Evolutionary conservation across 1,140 invertebrate species (phyloP).

Genomic region (Zaprionus kolodkinae): DNA sequence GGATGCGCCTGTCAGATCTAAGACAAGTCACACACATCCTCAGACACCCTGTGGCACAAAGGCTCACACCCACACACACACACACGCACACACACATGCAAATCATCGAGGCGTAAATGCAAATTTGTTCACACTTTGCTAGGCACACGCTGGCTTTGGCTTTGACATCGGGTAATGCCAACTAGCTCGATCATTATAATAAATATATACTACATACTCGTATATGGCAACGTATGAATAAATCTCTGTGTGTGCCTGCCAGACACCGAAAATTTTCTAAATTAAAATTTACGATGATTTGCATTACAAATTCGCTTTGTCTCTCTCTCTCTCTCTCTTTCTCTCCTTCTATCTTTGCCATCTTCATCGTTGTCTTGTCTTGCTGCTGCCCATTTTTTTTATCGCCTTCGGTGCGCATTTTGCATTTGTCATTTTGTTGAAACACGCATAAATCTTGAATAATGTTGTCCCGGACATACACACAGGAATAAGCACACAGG

Average conservation of each 20-base stretch:
- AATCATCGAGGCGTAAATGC: constrained; percentile 68
- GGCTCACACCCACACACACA: too few species aligned
- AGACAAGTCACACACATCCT: constrained; percentile 8
- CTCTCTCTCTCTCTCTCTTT: neutral
- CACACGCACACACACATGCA: constrained; percentile 22
- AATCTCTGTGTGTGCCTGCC: constrained; percentile 47
- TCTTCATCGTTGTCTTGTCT: neutral
- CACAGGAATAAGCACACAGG: constrained; percentile 11
- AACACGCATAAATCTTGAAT: constrained; percentile 75
- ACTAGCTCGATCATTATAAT: constrained; percentile 71
- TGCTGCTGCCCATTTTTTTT: constrained; percentile 37
- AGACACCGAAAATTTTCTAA: constrained; percentile 52
- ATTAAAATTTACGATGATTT: constrained; percentile 79
- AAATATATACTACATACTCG: constrained; percentile 31
- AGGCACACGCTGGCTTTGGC: constrained; percentile 39
- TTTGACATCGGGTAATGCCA: constrained; percentile 49
- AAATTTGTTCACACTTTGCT: constrained; percentile 70
- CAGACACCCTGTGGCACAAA: neutral
- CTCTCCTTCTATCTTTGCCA: neutral
- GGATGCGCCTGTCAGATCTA: constrained; percentile 21
- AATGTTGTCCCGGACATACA: constrained; percentile 51
- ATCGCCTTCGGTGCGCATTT: constrained; percentile 51
- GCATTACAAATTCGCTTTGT: constrained; percentile 66
- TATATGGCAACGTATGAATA: constrained; percentile 48
- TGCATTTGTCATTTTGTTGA: constrained; percentile 66